Conservation (phyloP, 53 echinoderm and acorn worm genomes). For the Paracentrotus lividus region DNA sequence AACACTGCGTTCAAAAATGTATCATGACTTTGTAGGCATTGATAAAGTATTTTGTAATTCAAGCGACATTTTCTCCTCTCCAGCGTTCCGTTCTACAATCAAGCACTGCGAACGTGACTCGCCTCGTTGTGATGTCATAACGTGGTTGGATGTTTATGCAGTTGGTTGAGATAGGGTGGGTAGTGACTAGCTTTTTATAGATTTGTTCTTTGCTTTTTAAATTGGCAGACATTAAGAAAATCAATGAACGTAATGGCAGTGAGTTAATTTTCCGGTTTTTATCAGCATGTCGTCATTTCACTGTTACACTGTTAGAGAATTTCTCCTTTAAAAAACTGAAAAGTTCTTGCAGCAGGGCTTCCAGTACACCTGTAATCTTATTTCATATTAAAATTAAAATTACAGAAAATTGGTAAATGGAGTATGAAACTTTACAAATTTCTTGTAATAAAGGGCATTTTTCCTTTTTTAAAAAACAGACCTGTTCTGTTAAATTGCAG, state of each 20-base stretch:
- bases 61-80: neutral
- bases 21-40: no score
- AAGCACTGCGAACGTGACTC: neutral
- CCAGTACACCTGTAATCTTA: no score
- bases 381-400: no score
- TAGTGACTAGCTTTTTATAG: conserved; percentile 50
- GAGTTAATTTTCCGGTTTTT: conserved; percentile 2
- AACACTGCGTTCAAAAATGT: no score
- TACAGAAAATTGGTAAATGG: no score
- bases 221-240: conserved; percentile 8
- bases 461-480: no score
- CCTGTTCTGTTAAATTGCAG: no score
- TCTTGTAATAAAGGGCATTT: no score
- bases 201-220: conserved; percentile 27
- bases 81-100: neutral
- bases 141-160: conserved; percentile 34
- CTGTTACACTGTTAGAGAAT: no score
- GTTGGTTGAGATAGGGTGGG: neutral
- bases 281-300: neutral
- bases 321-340: no score
- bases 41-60: neutral
- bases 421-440: no score
- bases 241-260: neutral
- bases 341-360: no score
- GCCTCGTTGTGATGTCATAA: conserved; percentile 35